phyloP scores from a whole-genome alignment of 2,888 invertebrate species.

The Adelphocoris suturalis region DNA sequence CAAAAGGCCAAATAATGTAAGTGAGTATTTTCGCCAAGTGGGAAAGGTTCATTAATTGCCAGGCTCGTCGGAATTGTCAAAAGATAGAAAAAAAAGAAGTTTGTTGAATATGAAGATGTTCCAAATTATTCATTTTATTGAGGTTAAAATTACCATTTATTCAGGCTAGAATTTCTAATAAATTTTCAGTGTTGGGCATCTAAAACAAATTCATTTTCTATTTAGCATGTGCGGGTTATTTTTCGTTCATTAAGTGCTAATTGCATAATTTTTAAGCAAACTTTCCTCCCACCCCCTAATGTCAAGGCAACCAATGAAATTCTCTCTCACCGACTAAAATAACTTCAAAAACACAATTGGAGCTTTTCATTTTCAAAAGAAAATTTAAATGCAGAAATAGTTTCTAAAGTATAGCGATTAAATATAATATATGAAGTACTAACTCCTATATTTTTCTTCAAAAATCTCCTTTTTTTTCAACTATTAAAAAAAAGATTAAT shows the following conservation, averaged over 20 bases:
- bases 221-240: not conserved
- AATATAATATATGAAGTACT: constrained; percentile 62
- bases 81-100: not conserved
- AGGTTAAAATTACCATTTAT: no score
- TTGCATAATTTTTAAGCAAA: no score
- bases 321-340: constrained; percentile 37
- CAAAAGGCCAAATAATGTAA: constrained; percentile 56
- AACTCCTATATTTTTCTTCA: constrained; percentile 50
- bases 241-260: not conserved
- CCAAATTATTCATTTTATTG: no score
- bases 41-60: constrained; percentile 8
- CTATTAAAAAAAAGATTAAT: constrained; percentile 60
- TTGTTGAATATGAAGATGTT: not conserved
- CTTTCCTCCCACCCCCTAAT: not conserved
- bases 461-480: constrained; percentile 44
- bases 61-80: not conserved
- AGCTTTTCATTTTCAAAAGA: constrained; percentile 49
- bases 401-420: constrained; percentile 33
- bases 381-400: constrained; percentile 58
- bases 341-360: constrained; percentile 31
- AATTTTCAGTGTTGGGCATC: no score
- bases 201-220: not conserved
- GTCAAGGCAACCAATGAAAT: constrained; percentile 32
- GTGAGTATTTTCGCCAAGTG: constrained; percentile 38
- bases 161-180: no score